These are phyloP conservation scores for Crocidura indochinensis DNA, from an alignment of 2,797 vertebrate genomes.

Conservation along the genomic window DNA sequence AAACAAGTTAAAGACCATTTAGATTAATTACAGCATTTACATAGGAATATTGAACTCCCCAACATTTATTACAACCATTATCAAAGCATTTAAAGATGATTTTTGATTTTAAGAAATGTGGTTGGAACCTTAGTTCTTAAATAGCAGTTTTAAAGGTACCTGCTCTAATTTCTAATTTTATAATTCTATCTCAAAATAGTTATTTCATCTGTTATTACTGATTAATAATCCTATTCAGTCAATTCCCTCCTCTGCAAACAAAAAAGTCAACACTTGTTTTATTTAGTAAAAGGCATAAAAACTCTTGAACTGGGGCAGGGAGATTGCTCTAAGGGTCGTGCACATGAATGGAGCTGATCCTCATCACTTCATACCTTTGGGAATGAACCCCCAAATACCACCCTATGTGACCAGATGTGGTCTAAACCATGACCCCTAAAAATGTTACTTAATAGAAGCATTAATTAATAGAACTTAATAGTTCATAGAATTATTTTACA, in stretches of 20 bases:
- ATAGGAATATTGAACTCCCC: not conserved
- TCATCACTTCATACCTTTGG: no score
- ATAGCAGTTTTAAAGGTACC: slow-evolving; percentile 24
- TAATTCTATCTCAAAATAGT: slow-evolving; percentile 59
- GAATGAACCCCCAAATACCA: no score
- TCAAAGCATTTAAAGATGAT: not conserved
- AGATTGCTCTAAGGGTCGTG: no score
- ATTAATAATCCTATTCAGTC: slow-evolving; percentile 11
- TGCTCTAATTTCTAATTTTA: slow-evolving; percentile 45
- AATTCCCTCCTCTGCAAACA: slow-evolving; percentile 13
- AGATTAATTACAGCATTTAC: slow-evolving; percentile 6
- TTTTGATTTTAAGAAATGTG: slow-evolving; percentile 40
- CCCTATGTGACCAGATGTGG: no score
- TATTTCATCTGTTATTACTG: slow-evolving; percentile 31
- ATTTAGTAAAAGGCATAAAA: not conserved
- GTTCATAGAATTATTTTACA: not conserved
- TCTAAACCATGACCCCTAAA: not conserved
- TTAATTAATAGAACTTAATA: not conserved
- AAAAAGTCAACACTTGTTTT: slow-evolving; percentile 29
- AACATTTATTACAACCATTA: not conserved
- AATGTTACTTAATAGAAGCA: no score
- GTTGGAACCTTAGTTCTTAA: slow-evolving; percentile 59
- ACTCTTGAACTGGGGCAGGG: no score
- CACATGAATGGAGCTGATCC: no score
- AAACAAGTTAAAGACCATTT: slow-evolving; percentile 42